Evolutionary conservation across 2,113 vertebrate species (phyloP).

Genomic region (Dromiciops gliroides): DNA sequence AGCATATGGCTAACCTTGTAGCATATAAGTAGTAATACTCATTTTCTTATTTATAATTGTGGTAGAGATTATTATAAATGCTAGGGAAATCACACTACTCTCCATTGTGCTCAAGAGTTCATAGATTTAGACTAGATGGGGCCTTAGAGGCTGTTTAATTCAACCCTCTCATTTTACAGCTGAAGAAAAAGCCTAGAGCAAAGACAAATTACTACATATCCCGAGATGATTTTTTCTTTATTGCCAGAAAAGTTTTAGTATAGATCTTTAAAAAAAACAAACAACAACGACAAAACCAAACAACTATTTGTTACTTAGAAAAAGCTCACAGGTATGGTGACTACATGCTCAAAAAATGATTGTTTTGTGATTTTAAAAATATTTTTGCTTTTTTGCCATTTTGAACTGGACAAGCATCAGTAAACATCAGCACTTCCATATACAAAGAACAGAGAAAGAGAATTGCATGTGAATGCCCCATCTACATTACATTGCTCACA

Average conservation of each 20-base stretch:
- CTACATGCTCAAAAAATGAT: not conserved
- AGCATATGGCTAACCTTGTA: not conserved
- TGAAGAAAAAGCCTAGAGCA: not conserved
- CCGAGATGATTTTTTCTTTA: not conserved
- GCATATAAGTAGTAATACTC: not conserved
- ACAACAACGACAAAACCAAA: too few relatives aligned
- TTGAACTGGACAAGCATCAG: not conserved
- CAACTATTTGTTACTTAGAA: not conserved
- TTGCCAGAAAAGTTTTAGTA: not conserved
- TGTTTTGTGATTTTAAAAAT: not conserved
- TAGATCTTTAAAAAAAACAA: too few relatives aligned
- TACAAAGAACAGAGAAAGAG: not conserved
- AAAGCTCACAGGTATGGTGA: not conserved
- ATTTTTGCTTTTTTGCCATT: not conserved
- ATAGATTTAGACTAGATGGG: not conserved
- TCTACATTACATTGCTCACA: too few relatives aligned
- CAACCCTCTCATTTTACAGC: not conserved
- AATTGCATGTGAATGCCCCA: not conserved
- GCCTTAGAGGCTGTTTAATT: not conserved
- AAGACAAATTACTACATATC: not conserved
- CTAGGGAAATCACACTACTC: not conserved
- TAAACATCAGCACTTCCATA: not conserved
- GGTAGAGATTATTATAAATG: not conserved
- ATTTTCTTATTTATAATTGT: not conserved
- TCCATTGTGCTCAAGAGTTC: not conserved